A percentile compares a stretch with the other conserved stretches of the same genome.
phyloP scores from a whole-genome alignment of 1,140 invertebrate species.

The Varroa destructor region DNA sequence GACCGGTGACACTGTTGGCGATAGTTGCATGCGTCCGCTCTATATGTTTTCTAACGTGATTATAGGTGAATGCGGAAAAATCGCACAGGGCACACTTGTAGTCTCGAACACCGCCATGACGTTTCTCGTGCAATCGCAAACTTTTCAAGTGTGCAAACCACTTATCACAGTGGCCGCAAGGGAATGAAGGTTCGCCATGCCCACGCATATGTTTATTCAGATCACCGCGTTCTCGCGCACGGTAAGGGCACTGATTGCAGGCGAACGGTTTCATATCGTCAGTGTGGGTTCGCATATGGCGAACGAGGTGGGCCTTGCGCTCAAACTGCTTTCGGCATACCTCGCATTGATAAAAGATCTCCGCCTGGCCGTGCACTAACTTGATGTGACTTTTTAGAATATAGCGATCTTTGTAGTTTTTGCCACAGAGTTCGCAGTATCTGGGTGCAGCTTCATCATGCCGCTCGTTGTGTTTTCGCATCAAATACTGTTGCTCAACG shows the following conservation, averaged over 20 bases:
- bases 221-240: neutral
- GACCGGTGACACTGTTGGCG: too few species aligned
- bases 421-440: conserved; percentile 11
- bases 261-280: conserved; percentile 1
- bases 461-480: conserved; percentile 10
- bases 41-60: conserved; percentile 6
- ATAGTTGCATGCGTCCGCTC: neutral
- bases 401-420: conserved; percentile 20
- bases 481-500: neutral
- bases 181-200: conserved; percentile 7
- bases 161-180: conserved; percentile 7
- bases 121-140: conserved; percentile 10
- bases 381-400: conserved; percentile 12
- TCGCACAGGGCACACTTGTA: conserved; percentile 17
- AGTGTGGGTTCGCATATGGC: conserved; percentile 4
- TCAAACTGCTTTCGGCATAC: conserved; percentile 12
- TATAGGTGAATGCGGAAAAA: conserved; percentile 1
- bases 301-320: conserved; percentile 11
- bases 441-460: neutral
- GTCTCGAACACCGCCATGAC: neutral
- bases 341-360: neutral
- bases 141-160: conserved; percentile 3
- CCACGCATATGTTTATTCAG: conserved; percentile 10
- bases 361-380: conserved; percentile 3
- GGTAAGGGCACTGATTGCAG: conserved; percentile 3